Conservation (phyloP, 2,113 vertebrate genomes). For the Serilophus lunatus region DNA sequence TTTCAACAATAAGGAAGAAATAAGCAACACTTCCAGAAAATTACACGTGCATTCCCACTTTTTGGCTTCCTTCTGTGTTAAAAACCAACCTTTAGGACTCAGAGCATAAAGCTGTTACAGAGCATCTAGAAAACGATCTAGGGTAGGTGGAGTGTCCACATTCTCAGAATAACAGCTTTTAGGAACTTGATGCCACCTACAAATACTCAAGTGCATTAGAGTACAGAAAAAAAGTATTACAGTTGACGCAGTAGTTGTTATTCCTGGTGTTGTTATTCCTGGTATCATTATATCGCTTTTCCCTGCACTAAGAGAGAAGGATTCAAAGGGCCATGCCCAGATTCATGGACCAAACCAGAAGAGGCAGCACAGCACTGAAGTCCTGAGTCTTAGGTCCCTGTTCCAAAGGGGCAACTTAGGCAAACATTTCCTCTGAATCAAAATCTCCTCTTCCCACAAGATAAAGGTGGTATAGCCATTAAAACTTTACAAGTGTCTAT, state of each 20-base stretch:
- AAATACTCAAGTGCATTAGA: background rate
- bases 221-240: background rate
- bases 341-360: background rate
- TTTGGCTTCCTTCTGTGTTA: background rate
- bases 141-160: background rate
- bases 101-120: background rate
- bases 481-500: accelerated
- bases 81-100: background rate
- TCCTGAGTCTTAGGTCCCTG: background rate
- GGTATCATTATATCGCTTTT: background rate
- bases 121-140: background rate
- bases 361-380: background rate
- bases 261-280: background rate
- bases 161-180: background rate
- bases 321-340: background rate
- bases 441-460: background rate
- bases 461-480: background rate
- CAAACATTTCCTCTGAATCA: background rate
- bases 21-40: background rate
- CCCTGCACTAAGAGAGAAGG: background rate
- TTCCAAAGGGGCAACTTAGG: background rate
- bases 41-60: background rate
- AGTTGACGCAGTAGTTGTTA: background rate
- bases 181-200: background rate
- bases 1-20: background rate